These are phyloP conservation scores for Setipinna tenuifilis DNA, from an alignment of 2,797 vertebrate species.

Conservation along the genomic window DNA sequence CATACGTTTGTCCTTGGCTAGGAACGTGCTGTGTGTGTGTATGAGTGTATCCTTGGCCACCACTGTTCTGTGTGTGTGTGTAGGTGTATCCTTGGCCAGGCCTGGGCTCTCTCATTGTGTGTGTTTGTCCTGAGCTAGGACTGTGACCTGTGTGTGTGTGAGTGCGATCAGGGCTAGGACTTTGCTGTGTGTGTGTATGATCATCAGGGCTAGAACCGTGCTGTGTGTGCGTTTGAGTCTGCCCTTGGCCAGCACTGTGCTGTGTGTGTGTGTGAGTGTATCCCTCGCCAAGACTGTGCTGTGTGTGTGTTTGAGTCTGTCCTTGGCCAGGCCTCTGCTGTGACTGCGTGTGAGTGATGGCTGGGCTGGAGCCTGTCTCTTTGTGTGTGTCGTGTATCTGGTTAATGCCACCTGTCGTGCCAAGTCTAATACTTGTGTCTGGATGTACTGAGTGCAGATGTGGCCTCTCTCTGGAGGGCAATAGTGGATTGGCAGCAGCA, in stretches of 20 bases:
- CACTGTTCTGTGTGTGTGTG: too few relatives aligned
- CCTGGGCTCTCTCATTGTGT: not conserved
- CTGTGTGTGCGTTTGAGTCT: conserved; percentile 1
- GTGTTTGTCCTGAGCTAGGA: not conserved
- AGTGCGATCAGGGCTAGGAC: too few relatives aligned
- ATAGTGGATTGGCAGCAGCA: conserved; percentile 42
- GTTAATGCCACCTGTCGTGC: conserved; percentile 60
- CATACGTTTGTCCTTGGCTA: too few relatives aligned
- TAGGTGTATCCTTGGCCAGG: too few relatives aligned
- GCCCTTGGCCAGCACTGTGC: too few relatives aligned
- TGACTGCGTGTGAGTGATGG: not conserved
- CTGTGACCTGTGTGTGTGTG: not conserved
- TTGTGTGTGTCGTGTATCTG: conserved; percentile 64
- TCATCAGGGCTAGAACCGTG: not conserved
- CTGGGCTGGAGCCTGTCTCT: conserved; percentile 47
- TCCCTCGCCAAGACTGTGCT: too few relatives aligned
- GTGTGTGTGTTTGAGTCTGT: too few relatives aligned
- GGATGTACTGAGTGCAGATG: conserved; percentile 34
- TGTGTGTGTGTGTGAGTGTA: too few relatives aligned
- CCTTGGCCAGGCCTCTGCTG: too few relatives aligned
- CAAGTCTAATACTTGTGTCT: conserved; percentile 40
- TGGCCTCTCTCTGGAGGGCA: conserved; percentile 43
- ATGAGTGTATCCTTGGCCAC: too few relatives aligned
- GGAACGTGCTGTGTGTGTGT: too few relatives aligned
- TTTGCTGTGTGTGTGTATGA: not conserved